These are phyloP conservation scores for Drosophila melanocephala DNA, from an alignment of 2,888 invertebrate genomes.

Conservation along the genomic window DNA sequence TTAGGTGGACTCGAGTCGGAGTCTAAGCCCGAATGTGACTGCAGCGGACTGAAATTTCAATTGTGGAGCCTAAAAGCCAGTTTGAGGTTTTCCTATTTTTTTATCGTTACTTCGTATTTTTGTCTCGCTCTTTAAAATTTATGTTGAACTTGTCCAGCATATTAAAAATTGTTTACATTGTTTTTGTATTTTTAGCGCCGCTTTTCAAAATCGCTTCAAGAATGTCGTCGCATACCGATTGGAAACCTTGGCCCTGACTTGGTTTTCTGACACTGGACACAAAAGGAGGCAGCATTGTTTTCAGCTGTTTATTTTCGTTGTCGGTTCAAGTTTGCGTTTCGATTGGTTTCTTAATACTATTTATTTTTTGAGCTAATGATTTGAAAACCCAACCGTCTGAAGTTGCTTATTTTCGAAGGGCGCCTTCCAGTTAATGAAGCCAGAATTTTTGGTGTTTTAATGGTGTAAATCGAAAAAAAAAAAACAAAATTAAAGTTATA, in stretches of 20 bases:
- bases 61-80: conserved; percentile 34
- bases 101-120: not conserved
- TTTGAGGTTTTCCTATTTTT: conserved; percentile 16
- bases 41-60: conserved; percentile 29
- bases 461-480: not conserved
- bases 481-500: not conserved
- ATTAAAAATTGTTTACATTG: conserved; percentile 24
- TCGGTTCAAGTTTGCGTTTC: conserved; percentile 9
- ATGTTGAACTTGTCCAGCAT: conserved; percentile 29
- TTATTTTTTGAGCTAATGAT: conserved; percentile 26
- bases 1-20: conserved; percentile 23
- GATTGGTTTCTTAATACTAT: conserved; percentile 5
- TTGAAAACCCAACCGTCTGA: conserved; percentile 3
- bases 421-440: not conserved
- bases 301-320: conserved; percentile 6
- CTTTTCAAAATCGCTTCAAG: conserved; percentile 43
- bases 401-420: conserved; percentile 18
- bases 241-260: conserved; percentile 68
- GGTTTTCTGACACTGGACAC: conserved; percentile 39
- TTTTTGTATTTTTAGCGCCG: conserved; percentile 13
- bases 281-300: conserved; percentile 41
- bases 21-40: conserved; percentile 34
- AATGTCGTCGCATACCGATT: conserved; percentile 56
- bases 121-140: conserved; percentile 7
- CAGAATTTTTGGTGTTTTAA: conserved; percentile 6